phyloP scores from a whole-genome alignment of 2,113 vertebrate genomes.

The Mastomys coucha region DNA sequence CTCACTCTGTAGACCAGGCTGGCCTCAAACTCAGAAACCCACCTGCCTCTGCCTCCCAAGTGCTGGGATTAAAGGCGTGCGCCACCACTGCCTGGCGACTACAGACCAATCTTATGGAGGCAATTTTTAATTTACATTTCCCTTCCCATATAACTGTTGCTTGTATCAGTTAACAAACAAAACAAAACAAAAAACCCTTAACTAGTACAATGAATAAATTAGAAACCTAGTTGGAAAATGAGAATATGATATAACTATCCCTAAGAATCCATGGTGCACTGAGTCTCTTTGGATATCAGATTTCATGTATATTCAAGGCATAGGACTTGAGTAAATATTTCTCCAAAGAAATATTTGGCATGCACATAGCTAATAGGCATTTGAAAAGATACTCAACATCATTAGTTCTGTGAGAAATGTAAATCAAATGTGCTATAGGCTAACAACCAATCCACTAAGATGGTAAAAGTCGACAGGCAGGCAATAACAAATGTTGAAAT shows the following conservation, averaged over 20 bases:
- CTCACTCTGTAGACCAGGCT: too few species aligned
- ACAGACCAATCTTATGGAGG: not conserved
- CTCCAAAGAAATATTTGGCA: not conserved
- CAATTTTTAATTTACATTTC: not conserved
- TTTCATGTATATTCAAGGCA: not conserved
- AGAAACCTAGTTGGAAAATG: not conserved
- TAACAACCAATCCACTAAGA: not conserved
- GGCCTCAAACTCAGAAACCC: too few species aligned
- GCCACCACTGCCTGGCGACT: too few species aligned
- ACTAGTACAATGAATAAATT: not conserved
- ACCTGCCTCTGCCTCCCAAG: too few species aligned
- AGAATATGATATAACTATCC: not conserved
- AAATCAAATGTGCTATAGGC: not conserved
- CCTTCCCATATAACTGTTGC: not conserved
- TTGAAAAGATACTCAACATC: not conserved
- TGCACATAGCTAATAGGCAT: not conserved
- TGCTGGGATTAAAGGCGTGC: too few species aligned
- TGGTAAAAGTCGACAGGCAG: not conserved
- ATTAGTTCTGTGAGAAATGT: not conserved
- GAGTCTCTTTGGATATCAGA: not conserved
- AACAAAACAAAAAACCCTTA: not conserved
- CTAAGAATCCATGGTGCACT: not conserved
- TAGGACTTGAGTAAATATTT: constrained; percentile 27
- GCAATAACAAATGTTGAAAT: not conserved
- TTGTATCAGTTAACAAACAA: not conserved